Evolutionary conservation across 37 sponge, comb jelly and placozoan genomes (phyloP).

Genomic region (Hormiphora californensis): DNA sequence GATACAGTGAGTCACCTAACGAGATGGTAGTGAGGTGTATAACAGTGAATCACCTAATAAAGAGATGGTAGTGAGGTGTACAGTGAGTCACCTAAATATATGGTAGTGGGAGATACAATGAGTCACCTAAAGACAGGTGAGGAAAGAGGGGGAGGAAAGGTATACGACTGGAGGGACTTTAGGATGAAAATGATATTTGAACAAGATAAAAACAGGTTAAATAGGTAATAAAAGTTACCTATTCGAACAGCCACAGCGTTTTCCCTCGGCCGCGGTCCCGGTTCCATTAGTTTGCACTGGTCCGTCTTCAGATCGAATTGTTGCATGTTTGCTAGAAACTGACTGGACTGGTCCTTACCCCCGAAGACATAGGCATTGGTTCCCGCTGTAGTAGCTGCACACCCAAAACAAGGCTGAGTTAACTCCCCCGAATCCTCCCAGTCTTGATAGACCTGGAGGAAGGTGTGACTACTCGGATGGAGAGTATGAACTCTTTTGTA

Average conservation of each 20-base stretch:
- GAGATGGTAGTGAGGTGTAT: no score
- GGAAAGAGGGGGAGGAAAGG: no score
- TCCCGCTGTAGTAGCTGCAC: conserved; percentile 41
- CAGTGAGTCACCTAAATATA: no score
- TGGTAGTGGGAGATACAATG: no score
- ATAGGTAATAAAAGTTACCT: background rate
- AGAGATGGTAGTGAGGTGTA: no score
- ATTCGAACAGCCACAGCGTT: conserved; percentile 42
- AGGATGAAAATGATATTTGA: no score
- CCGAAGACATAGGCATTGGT: conserved; percentile 46
- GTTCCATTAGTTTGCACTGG: background rate
- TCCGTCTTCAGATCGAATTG: conserved; percentile 4
- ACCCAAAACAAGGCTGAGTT: conserved; percentile 34
- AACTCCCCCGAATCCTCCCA: conserved; percentile 35
- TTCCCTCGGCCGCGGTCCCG: conserved; percentile 21
- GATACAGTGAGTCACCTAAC: no score
- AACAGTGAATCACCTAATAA: no score
- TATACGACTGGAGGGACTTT: no score
- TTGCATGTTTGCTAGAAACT: conserved; percentile 30
- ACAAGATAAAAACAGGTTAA: background rate
- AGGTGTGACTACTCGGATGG: no score
- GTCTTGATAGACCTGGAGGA: background rate
- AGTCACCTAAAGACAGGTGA: no score
- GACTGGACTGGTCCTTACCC: conserved; percentile 40
- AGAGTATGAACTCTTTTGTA: no score